These are phyloP conservation scores for Malacoctenus gilli DNA, from an alignment of 2,797 vertebrate genomes.

Conservation along the genomic window DNA sequence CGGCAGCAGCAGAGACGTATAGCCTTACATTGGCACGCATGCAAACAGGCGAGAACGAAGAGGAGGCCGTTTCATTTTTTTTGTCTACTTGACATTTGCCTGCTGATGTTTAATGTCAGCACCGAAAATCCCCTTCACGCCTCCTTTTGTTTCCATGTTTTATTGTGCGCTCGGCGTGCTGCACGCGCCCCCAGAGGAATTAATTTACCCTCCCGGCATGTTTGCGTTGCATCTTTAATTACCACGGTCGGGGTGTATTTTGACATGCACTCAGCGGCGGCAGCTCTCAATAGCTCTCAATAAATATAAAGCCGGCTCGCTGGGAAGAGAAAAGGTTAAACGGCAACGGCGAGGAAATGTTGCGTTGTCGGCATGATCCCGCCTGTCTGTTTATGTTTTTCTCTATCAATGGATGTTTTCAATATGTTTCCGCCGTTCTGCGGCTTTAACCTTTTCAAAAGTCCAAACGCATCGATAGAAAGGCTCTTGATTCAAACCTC, in stretches of 20 bases:
- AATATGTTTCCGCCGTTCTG: constrained; percentile 21
- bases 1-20: no score
- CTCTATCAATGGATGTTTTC: constrained; percentile 34
- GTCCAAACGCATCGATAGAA: constrained; percentile 24
- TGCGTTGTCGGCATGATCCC: constrained; percentile 14
- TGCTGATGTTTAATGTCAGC: constrained; percentile 66
- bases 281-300: constrained; percentile 50
- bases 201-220: constrained; percentile 63
- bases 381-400: constrained; percentile 33
- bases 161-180: constrained; percentile 34
- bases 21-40: not conserved
- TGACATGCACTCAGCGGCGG: constrained; percentile 50
- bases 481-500: constrained; percentile 23
- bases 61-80: constrained; percentile 6
- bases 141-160: constrained; percentile 64
- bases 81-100: constrained; percentile 61
- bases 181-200: constrained; percentile 47
- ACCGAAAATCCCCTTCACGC: constrained; percentile 36
- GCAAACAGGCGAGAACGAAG: constrained; percentile 21
- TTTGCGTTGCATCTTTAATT: constrained; percentile 64
- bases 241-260: constrained; percentile 51
- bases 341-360: constrained; percentile 30
- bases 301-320: constrained; percentile 31
- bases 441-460: constrained; percentile 48
- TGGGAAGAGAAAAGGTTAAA: constrained; percentile 64